A percentile compares a stretch with the other conserved stretches of the same genome.
phyloP scores from a whole-genome alignment of 30 jellyfish, hydroid and myxozoan genomes.

The Pseudorhiza aurosa region DNA sequence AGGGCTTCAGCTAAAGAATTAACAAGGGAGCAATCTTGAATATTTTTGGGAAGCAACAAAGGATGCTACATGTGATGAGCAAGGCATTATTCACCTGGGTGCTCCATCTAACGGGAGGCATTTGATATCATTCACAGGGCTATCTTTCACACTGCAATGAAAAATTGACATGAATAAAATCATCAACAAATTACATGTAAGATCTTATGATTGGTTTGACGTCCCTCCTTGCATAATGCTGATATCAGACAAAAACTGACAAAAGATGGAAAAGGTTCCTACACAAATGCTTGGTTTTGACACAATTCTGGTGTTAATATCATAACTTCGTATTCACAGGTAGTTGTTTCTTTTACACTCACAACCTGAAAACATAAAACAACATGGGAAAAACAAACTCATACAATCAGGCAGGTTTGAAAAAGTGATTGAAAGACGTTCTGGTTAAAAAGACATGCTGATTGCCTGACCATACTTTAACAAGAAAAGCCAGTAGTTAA shows the following conservation, averaged over 20 bases:
- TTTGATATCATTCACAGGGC: constrained; percentile 78
- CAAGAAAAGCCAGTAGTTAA: no score
- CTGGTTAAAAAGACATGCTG: no score
- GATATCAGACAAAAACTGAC: no score
- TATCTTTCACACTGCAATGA: constrained; percentile 67
- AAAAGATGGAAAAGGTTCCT: constrained; percentile 22
- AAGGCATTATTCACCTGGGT: constrained; percentile 88
- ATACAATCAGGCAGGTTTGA: background rate
- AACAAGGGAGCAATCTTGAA: no score
- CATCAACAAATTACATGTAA: no score
- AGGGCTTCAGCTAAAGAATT: no score
- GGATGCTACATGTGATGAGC: no score
- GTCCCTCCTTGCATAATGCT: background rate
- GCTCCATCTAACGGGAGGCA: constrained; percentile 84
- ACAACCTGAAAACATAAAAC: constrained; percentile 61
- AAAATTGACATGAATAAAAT: no score
- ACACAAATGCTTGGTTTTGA: constrained; percentile 80
- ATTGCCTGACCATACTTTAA: no score
- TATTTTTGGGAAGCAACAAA: no score
- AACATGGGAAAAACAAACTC: background rate
- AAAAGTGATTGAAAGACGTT: no score
- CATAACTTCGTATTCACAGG: constrained; percentile 92
- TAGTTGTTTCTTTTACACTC: constrained; percentile 84
- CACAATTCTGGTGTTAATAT: constrained; percentile 80
- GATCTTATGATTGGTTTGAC: no score